Conservation (phyloP, 2,113 vertebrate genomes). For the Anhinga anhinga region DNA sequence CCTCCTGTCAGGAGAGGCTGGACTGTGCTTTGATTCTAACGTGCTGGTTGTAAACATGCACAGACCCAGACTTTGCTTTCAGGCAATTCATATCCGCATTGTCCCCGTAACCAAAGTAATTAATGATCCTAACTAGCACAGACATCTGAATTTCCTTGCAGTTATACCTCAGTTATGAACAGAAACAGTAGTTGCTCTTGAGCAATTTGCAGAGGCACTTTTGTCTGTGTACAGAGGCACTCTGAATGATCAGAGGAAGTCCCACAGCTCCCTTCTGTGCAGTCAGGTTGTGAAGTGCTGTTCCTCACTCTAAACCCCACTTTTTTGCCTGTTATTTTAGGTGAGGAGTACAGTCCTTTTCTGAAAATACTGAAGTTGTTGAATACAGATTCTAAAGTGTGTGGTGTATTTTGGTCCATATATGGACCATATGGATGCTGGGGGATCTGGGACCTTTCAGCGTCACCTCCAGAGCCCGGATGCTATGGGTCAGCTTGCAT, state of each 20-base stretch:
- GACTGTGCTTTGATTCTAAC: neutral
- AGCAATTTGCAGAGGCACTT: neutral
- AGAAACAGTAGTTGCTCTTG: neutral
- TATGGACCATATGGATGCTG: neutral
- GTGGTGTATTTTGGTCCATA: neutral
- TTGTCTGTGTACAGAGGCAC: neutral
- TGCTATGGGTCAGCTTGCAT: neutral
- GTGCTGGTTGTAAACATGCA: neutral
- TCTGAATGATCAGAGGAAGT: neutral
- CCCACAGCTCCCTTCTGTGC: neutral
- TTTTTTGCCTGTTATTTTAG: neutral
- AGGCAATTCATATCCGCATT: neutral
- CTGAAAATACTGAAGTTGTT: neutral
- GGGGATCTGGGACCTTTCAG: neutral
- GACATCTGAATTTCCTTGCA: neutral
- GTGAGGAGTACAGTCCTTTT: neutral
- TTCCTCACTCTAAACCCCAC: neutral
- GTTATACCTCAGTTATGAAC: neutral
- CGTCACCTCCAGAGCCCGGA: neutral
- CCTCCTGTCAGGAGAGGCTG: neutral
- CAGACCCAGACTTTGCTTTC: neutral
- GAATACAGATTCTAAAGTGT: neutral
- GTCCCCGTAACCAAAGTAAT: neutral
- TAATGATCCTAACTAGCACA: neutral
- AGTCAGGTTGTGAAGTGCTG: neutral